These are phyloP conservation scores for Hemaris fuciformis DNA, from an alignment of 2,888 invertebrate species.

Conservation along the genomic window DNA sequence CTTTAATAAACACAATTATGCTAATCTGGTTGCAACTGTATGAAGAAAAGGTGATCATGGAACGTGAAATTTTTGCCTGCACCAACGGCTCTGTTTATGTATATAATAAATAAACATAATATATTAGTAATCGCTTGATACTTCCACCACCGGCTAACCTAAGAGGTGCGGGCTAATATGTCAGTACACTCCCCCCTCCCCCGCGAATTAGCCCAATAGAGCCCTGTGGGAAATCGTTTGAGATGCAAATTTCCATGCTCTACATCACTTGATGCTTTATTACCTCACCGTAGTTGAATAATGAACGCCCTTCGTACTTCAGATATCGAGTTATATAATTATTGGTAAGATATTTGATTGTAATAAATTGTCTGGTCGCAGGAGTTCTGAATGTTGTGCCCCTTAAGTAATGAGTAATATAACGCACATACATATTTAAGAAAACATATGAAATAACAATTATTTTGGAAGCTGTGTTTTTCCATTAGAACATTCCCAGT, in stretches of 20 bases:
- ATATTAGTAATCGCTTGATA: constrained; percentile 5
- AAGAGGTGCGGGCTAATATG: constrained; percentile 54
- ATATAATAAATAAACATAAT: no score
- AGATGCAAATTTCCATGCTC: constrained; percentile 71
- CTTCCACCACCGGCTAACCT: constrained; percentile 24
- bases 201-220: constrained; percentile 43
- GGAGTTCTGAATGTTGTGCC: neutral
- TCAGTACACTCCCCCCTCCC: constrained; percentile 52
- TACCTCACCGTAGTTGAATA: constrained; percentile 44
- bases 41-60: no score
- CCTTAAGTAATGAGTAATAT: no score
- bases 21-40: no score
- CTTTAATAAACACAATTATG: no score
- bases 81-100: no score
- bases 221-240: constrained; percentile 53
- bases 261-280: constrained; percentile 68
- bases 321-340: neutral
- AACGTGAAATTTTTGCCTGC: no score
- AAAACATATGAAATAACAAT: no score
- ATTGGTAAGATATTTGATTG: neutral
- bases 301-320: neutral
- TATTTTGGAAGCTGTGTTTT: no score
- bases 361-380: neutral
- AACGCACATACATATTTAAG: no score
- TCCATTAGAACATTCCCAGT: no score